Conservation (phyloP, 92 coral and sea anemone genomes). For the Galaxea fascicularis region DNA sequence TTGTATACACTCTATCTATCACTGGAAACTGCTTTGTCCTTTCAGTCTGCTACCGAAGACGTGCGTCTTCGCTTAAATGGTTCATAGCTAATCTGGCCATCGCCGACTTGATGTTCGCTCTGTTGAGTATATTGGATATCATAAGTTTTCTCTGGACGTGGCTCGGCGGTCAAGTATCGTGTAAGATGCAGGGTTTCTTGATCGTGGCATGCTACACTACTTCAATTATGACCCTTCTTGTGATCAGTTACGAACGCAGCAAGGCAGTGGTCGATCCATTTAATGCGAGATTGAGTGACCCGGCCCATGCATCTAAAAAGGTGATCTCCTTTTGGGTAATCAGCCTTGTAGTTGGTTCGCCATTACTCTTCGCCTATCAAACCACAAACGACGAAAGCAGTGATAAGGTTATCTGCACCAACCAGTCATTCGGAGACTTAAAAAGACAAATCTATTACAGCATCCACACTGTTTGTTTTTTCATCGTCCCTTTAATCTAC, state of each 20-base stretch:
- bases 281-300: background rate
- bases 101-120: conserved; percentile 42
- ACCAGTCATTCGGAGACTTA: conserved; percentile 33
- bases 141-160: conserved; percentile 38
- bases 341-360: conserved; percentile 29
- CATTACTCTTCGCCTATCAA: conserved; percentile 48
- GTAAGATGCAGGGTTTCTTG: conserved; percentile 48
- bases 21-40: conserved; percentile 20
- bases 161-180: conserved; percentile 51
- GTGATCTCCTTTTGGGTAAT: conserved; percentile 17
- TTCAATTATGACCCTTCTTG: conserved; percentile 40
- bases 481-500: conserved; percentile 21
- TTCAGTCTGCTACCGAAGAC: conserved; percentile 23
- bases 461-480: conserved; percentile 29
- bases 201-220: conserved; percentile 56
- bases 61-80: conserved; percentile 16
- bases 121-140: conserved; percentile 28
- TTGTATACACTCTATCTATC: background rate
- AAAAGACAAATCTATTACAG: conserved; percentile 54
- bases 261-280: conserved; percentile 45
- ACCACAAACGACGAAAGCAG: background rate
- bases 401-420: conserved; percentile 19
- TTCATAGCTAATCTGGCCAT: conserved; percentile 49
- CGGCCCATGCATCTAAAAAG: background rate
- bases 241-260: conserved; percentile 38